phyloP scores from a whole-genome alignment of 2,113 vertebrate genomes.

The Peromyscus polionotus region DNA sequence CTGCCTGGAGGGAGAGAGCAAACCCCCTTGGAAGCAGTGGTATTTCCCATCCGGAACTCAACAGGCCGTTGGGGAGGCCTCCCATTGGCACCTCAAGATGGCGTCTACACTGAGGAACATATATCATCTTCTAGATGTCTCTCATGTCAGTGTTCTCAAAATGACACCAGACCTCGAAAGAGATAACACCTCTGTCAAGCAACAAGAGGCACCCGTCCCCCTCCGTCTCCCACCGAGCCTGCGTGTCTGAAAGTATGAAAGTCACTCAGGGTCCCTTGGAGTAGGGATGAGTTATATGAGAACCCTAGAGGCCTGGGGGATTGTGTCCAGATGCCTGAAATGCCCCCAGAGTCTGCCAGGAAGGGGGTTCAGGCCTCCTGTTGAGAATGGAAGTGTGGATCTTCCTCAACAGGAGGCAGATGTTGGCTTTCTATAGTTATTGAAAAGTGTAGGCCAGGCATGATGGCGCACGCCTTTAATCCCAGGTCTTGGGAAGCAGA shows the following conservation, averaged over 20 bases:
- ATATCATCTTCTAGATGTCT: not conserved
- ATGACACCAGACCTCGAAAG: not conserved
- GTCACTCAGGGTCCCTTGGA: not conserved
- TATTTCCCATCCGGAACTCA: accelerated
- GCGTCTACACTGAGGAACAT: not conserved
- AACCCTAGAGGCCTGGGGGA: too few relatives aligned
- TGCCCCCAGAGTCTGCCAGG: not conserved
- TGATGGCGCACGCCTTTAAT: not conserved
- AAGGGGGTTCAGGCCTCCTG: not conserved
- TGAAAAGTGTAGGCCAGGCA: not conserved
- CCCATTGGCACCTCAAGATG: not conserved
- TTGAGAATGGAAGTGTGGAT: not conserved
- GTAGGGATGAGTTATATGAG: not conserved
- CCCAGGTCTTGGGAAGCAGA: not conserved
- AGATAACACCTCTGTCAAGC: not conserved
- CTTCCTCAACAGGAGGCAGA: not conserved
- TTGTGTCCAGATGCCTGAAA: not conserved
- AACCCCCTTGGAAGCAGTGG: not conserved
- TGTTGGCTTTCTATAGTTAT: not conserved
- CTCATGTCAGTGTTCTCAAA: not conserved
- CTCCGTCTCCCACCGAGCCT: not conserved
- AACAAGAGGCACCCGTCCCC: not conserved
- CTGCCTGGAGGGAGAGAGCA: not conserved
- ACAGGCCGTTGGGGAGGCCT: not conserved
- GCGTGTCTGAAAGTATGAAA: not conserved